Evolutionary conservation across 2,113 vertebrate species (phyloP).

Genomic region (Neogale vison): DNA sequence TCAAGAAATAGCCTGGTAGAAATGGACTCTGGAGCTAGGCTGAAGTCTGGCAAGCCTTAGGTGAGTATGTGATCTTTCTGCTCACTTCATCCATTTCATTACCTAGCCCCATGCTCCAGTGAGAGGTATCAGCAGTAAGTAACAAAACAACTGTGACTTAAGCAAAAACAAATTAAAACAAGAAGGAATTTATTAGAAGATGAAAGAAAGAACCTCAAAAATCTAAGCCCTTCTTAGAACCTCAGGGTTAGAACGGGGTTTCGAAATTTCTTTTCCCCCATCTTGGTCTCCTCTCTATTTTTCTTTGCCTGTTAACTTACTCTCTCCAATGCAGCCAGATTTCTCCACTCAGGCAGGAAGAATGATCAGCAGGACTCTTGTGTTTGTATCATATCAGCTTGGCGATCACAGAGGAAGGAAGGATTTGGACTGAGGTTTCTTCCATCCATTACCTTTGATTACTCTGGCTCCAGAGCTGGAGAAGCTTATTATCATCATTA

Average conservation of each 20-base stretch:
- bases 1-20: not conserved
- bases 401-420: not conserved
- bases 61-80: not conserved
- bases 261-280: not conserved
- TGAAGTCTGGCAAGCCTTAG: not conserved
- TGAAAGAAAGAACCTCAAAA: not conserved
- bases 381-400: not conserved
- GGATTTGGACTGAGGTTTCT: not conserved
- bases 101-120: not conserved
- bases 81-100: not conserved
- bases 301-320: not conserved
- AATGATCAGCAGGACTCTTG: not conserved
- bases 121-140: not conserved
- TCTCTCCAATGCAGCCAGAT: not conserved
- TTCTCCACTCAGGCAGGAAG: not conserved
- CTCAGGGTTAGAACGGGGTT: not conserved
- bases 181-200: not conserved
- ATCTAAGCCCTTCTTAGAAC: not conserved
- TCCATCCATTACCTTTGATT: constrained; percentile 10
- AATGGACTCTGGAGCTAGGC: not conserved
- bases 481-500: constrained; percentile 27
- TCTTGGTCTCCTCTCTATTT: not conserved
- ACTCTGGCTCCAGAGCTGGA: not conserved
- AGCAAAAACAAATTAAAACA: not conserved
- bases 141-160: not conserved